Conservation (phyloP, 1,140 invertebrate genomes). For the Bombus impatiens region DNA sequence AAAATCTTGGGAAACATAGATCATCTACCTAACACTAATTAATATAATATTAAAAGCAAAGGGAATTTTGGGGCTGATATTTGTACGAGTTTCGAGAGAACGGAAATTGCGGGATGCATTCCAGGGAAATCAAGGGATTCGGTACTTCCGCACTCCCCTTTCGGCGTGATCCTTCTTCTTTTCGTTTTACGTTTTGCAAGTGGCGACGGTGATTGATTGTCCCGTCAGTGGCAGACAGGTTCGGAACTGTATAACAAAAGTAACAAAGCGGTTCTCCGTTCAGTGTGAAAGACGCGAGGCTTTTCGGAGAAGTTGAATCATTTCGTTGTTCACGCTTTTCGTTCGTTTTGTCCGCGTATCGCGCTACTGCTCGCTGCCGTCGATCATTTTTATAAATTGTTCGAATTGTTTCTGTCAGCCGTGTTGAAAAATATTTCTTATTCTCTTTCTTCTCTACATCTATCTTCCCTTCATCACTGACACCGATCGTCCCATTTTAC, state of each 20-base stretch:
- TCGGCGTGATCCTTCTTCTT: constrained; percentile 27
- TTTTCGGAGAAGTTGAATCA: constrained; percentile 36
- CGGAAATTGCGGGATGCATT: constrained; percentile 20
- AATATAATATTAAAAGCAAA: background rate
- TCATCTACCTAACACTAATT: background rate
- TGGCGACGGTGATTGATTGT: constrained; percentile 76
- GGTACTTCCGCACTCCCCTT: background rate
- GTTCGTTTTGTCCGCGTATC: background rate
- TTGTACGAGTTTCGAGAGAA: background rate
- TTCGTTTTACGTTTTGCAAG: constrained; percentile 61
- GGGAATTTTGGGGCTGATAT: background rate
- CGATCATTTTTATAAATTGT: constrained; percentile 35
- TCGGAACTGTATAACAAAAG: constrained; percentile 69
- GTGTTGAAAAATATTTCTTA: background rate
- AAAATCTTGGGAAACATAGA: background rate
- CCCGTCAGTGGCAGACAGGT: constrained; percentile 75
- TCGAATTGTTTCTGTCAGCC: too few relatives aligned
- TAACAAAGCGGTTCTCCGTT: constrained; percentile 70
- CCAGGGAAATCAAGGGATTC: constrained; percentile 19
- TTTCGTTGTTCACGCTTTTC: constrained; percentile 20
- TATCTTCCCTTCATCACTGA: background rate
- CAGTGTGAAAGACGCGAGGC: constrained; percentile 38
- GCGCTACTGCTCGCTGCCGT: background rate
- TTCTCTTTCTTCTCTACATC: background rate
- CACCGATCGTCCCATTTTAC: background rate